Evolutionary conservation across 2,113 vertebrate genomes (phyloP), one percentile per base, ranked within the genome.

Genomic region (Lamprologus speciosus): DNA sequence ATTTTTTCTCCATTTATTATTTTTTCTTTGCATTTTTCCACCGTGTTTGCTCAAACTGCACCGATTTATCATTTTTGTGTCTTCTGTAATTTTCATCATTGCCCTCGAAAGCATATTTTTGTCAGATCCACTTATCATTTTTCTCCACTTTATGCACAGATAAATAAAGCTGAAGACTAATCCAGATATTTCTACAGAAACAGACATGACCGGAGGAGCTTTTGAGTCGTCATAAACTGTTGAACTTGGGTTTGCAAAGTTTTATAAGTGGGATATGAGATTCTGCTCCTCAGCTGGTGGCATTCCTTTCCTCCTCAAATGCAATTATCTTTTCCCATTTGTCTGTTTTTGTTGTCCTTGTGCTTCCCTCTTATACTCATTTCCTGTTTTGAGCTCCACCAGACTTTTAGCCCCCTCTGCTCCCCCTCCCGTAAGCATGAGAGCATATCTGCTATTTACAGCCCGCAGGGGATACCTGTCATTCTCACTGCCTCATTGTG

Each of bases 391-490:
- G 90, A 95, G 93, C 93, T 81, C 54, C 87, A 83, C 85, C 55
- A 88, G 91, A 90, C 92, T 92, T 87, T 94, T 81, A 93, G 65
- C 81, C 60, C 73, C 53, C 53, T 5, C 21, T n/a, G 19, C 47
- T 28, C 28, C 42, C 13, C 45, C 86, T 26, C n/a, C 75, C 70
- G 82, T 85, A 90, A 88, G 85, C 88, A 93, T 87, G 88, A 88
- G 91, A 88, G 91, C 83, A 82, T 95, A 95, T 94, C 89, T 94
- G 91, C 91, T 96, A 94, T 95, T 94, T 96, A 93, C 94, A 60
- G 92, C 90, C 94, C 93, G 92, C 60, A 51, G 93, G 95, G 95
- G 92, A 87, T 95, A 95, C 94, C 95, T 96, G 95, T 96, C 95
- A 94, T 94, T 93, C 93, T 83, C 92, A 28, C 81, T n/a, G 78